phyloP scores from a whole-genome alignment of 2,888 invertebrate species.

The Laspeyria flexula region DNA sequence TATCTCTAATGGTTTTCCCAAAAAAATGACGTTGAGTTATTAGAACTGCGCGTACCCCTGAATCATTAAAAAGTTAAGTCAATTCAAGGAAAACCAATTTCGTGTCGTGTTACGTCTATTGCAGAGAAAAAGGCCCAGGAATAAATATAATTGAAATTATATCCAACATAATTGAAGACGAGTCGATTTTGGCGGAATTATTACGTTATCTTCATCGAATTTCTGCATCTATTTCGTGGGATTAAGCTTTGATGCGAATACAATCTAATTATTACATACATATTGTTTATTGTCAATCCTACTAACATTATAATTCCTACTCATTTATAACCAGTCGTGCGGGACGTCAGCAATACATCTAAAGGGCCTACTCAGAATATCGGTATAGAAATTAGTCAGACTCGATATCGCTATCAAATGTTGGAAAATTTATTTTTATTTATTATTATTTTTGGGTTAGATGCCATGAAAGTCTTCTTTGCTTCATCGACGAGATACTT shows the following conservation, averaged over 20 bases:
- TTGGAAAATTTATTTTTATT: no score
- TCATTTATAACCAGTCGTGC: no score
- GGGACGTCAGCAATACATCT: no score
- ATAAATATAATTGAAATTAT: conserved; percentile 10
- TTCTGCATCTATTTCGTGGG: background rate
- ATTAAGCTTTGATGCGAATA: background rate
- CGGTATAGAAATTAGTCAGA: no score
- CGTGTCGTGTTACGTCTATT: background rate
- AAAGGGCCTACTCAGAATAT: no score
- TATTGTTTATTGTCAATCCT: background rate
- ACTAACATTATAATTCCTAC: no score
- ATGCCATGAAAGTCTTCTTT: no score
- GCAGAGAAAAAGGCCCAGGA: background rate
- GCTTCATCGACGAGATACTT: no score
- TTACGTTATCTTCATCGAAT: background rate
- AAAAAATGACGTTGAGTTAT: no score
- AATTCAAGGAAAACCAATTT: conserved; percentile 16
- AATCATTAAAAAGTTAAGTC: conserved; percentile 10
- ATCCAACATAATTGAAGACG: conserved; percentile 5
- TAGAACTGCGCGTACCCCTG: background rate
- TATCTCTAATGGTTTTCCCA: no score
- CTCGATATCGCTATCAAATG: no score
- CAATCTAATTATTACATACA: background rate
- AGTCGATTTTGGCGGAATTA: conserved; percentile 5
- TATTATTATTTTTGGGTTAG: no score